A percentile compares a stretch with the other conserved stretches of the same genome.
Evolutionary conservation across 2,888 invertebrate genomes (phyloP).

Genomic region (Ypsolopha scabrella): DNA sequence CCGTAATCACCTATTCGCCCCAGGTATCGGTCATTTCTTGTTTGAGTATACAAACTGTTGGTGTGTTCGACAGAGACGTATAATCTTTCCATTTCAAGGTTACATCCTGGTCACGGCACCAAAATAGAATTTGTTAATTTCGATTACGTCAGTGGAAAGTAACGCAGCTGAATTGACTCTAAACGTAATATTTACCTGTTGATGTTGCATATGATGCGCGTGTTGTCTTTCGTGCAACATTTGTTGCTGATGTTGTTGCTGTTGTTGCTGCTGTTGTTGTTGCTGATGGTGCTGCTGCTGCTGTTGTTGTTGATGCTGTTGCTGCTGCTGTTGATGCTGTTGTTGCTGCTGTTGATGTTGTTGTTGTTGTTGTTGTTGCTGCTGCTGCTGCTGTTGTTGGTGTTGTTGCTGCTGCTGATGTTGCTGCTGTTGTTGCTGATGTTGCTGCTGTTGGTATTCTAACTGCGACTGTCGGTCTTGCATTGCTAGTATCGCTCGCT

Average conservation of each 20-base stretch:
- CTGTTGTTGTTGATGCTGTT: conserved; percentile 18
- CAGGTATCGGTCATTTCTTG: too few relatives aligned
- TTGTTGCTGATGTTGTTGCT: conserved; percentile 16
- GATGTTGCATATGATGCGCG: conserved; percentile 25
- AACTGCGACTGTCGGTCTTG: conserved; percentile 43
- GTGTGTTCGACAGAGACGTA: too few relatives aligned
- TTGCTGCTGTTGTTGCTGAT: conserved; percentile 26
- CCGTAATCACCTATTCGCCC: too few relatives aligned
- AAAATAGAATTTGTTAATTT: too few relatives aligned
- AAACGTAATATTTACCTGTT: conserved; percentile 15
- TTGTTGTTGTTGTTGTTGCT: conserved; percentile 16
- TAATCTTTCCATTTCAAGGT: too few relatives aligned
- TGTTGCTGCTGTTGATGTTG: conserved; percentile 23
- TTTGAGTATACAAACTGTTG: too few relatives aligned
- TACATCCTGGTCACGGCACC: too few relatives aligned
- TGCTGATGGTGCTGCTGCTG: conserved; percentile 24
- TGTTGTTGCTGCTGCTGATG: conserved; percentile 23
- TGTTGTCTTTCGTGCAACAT: conserved; percentile 25
- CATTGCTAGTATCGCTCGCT: conserved; percentile 38
- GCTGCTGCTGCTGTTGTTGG: conserved; percentile 21
- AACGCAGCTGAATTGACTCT: too few relatives aligned
- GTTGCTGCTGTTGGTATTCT: conserved; percentile 38
- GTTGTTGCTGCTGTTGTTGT: conserved; percentile 17
- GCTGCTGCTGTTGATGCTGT: conserved; percentile 27
- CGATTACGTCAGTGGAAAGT: too few relatives aligned